Evolutionary conservation across 1,140 invertebrate species (phyloP).

Genomic region (Drosophila nebulosa): DNA sequence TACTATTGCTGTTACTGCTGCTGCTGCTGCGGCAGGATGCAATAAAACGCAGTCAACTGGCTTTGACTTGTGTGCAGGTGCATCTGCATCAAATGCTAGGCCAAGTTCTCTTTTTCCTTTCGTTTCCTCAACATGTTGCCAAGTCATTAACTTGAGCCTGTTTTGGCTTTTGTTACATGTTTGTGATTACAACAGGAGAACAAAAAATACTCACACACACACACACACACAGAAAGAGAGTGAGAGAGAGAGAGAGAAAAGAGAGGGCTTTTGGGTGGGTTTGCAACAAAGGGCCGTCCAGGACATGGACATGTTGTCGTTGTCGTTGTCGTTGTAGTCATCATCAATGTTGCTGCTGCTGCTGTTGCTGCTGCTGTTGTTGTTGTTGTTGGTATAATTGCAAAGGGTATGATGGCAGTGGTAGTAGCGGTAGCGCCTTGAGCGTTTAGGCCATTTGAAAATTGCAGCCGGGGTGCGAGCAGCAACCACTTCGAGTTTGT

Average conservation of each 20-base stretch:
- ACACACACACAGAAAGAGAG: background rate
- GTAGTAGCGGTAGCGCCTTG: constrained; percentile 55
- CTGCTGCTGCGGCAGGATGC: constrained; percentile 53
- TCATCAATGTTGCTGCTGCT: constrained; percentile 13
- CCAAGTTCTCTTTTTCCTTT: constrained; percentile 19
- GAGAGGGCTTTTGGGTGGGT: background rate
- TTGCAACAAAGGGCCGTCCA: constrained; percentile 60
- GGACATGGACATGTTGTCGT: constrained; percentile 58
- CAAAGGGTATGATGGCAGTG: constrained; percentile 15
- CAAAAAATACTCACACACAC: background rate
- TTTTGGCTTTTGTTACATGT: constrained; percentile 75
- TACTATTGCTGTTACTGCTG: background rate
- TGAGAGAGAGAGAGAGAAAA: background rate
- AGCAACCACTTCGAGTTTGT: constrained; percentile 54
- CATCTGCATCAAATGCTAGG: constrained; percentile 52
- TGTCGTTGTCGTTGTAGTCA: constrained; percentile 13
- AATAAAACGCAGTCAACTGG: constrained; percentile 66
- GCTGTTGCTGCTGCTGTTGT: constrained; percentile 20
- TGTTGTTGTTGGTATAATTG: constrained; percentile 45
- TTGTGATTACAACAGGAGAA: constrained; percentile 58
- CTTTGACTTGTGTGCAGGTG: constrained; percentile 28
- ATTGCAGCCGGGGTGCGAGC: constrained; percentile 58
- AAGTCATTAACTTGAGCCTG: constrained; percentile 78
- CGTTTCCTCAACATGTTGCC: constrained; percentile 65
- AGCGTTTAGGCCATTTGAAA: constrained; percentile 77